phyloP scores from a whole-genome alignment of 2,888 invertebrate genomes.

The Microplitis manilae region DNA sequence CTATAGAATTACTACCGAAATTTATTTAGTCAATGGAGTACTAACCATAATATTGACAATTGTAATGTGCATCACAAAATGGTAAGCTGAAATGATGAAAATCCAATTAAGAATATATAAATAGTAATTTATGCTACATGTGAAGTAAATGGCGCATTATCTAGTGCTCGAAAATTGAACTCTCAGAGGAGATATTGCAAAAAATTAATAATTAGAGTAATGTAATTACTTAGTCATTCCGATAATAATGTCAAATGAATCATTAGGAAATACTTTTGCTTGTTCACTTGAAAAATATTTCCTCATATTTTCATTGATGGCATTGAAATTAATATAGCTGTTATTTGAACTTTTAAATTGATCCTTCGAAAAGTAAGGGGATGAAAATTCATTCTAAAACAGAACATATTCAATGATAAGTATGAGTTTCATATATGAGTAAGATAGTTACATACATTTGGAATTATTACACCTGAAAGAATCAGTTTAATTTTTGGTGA shows the following conservation, averaged over 20 bases:
- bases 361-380: not conserved
- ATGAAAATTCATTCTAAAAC: not conserved
- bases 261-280: not conserved
- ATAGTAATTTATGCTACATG: too few species aligned
- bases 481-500: not conserved
- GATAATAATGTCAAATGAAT: not conserved
- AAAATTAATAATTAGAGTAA: too few species aligned
- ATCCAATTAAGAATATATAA: not conserved
- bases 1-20: not conserved
- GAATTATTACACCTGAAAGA: not conserved
- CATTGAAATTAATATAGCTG: not conserved
- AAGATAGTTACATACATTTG: not conserved
- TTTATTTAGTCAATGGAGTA: not conserved
- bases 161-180: too few species aligned
- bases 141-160: too few species aligned
- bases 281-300: not conserved
- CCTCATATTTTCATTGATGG: not conserved
- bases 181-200: too few species aligned
- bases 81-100: not conserved
- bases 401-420: not conserved
- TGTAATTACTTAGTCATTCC: not conserved
- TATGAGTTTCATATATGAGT: not conserved
- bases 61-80: not conserved
- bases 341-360: not conserved
- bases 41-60: not conserved